Percentiles rank a stretch among this genome's conserved stretches.
Conservation (phyloP, 2,888 invertebrate species). For the Drosophila mulleri region DNA sequence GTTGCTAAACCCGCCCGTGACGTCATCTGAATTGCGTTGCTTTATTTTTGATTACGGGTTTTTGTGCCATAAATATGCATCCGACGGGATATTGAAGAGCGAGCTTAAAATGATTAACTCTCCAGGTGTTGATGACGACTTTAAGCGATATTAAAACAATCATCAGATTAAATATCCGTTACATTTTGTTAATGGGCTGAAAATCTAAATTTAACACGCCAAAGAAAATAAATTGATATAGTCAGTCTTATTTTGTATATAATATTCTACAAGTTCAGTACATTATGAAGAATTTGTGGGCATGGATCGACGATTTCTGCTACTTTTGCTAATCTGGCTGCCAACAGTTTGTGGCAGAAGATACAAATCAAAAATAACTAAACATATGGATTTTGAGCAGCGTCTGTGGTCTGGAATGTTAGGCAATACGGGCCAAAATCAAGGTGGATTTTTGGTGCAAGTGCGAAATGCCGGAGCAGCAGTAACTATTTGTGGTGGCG, state of each 20-base stretch:
- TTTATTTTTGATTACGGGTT: conserved; percentile 26
- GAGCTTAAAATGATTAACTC: conserved; percentile 29
- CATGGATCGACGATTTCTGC: not conserved
- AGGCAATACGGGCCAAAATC: conserved; percentile 16
- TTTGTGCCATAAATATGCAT: conserved; percentile 23
- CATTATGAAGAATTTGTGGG: no score
- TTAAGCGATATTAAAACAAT: conserved; percentile 9
- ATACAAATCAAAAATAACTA: conserved; percentile 20
- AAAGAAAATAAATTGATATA: not conserved
- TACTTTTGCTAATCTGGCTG: not conserved
- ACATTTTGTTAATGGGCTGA: not conserved
- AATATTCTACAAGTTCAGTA: not conserved
- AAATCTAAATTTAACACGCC: not conserved
- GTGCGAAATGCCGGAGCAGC: conserved; percentile 18
- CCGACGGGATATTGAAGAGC: conserved; percentile 14
- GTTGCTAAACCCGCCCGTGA: conserved; percentile 50
- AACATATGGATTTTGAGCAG: rapidly evolving
- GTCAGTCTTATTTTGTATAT: not conserved
- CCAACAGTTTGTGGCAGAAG: not conserved
- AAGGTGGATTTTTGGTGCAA: conserved; percentile 50
- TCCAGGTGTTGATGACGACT: conserved; percentile 12
- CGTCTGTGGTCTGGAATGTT: conserved; percentile 39
- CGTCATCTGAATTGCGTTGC: conserved; percentile 42
- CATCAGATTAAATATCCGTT: not conserved
- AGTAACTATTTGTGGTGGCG: conserved; percentile 33